These are phyloP conservation scores for Callaeas wilsoni DNA, from an alignment of 2,113 vertebrate genomes.

Conservation along the genomic window DNA sequence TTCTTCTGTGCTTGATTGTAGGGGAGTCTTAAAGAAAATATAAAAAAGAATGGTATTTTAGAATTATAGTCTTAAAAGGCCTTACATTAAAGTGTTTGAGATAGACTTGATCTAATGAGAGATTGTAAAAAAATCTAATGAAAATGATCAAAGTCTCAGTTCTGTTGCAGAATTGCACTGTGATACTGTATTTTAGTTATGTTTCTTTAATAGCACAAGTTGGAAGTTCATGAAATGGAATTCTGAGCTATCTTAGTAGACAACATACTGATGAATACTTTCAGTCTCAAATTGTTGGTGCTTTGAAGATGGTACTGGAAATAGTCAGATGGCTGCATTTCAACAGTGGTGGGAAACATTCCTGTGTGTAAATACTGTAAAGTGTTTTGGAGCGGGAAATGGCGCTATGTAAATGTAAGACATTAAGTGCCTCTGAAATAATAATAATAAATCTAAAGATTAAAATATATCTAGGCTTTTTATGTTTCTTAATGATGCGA, in stretches of 20 bases:
- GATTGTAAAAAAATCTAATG: background rate
- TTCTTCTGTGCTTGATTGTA: background rate
- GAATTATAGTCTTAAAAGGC: background rate
- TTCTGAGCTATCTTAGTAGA: background rate
- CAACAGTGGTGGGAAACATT: slow-evolving; percentile 44
- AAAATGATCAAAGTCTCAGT: background rate
- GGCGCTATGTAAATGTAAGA: slow-evolving; percentile 62
- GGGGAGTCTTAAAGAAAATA: background rate
- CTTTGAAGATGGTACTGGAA: slow-evolving; percentile 20
- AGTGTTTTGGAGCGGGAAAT: slow-evolving; percentile 35
- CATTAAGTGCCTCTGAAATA: slow-evolving; percentile 70
- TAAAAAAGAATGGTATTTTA: background rate
- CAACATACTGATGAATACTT: background rate
- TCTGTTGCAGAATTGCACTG: slow-evolving; percentile 48
- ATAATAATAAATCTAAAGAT: slow-evolving; percentile 48
- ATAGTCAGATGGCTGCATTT: slow-evolving; percentile 39
- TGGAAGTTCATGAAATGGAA: background rate
- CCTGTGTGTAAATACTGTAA: slow-evolving; percentile 63
- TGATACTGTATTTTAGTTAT: slow-evolving; percentile 31
- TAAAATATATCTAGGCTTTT: background rate
- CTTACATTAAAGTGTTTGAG: slow-evolving; percentile 4
- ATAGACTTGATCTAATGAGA: background rate
- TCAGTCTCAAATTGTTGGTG: slow-evolving; percentile 8
- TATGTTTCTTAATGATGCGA: background rate
- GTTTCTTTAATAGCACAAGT: slow-evolving; percentile 44